Conservation (phyloP, 2,888 invertebrate species). For the Plusia festucae region DNA sequence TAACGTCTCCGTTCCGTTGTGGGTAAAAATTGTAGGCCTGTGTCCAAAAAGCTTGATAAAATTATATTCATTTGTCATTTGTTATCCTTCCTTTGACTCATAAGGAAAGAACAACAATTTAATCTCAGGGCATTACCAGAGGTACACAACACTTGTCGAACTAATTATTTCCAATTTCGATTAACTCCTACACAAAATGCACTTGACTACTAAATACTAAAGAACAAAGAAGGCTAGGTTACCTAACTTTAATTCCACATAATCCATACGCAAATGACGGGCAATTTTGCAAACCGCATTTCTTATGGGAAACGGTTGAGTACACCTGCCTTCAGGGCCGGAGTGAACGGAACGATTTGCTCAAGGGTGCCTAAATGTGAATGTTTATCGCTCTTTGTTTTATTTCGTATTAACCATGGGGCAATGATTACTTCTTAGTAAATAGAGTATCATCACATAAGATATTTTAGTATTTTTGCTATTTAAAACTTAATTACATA, state of each 20-base stretch:
- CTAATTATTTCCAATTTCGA: constrained; percentile 35
- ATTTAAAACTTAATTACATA: too few relatives aligned
- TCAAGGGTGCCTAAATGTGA: constrained; percentile 56
- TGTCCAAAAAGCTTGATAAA: neutral
- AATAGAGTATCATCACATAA: too few relatives aligned
- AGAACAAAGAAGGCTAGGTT: constrained; percentile 61
- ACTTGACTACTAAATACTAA: constrained; percentile 17
- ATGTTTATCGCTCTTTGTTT: constrained; percentile 54
- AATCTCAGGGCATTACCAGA: constrained; percentile 27
- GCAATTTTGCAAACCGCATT: constrained; percentile 67
- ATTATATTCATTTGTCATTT: neutral
- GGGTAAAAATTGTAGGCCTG: too few relatives aligned
- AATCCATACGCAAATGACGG: constrained; percentile 66
- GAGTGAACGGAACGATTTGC: constrained; percentile 36
- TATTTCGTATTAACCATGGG: constrained; percentile 37
- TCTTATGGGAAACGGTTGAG: constrained; percentile 71
- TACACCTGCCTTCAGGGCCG: constrained; percentile 60
- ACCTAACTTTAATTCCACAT: constrained; percentile 68
- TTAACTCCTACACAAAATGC: constrained; percentile 30
- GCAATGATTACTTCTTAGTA: constrained; percentile 28
- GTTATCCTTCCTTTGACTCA: too few relatives aligned
- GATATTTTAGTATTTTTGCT: too few relatives aligned
- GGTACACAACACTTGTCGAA: constrained; percentile 16
- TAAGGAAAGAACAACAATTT: neutral
- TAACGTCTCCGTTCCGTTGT: too few relatives aligned